These are phyloP conservation scores for Folsomia manolachei DNA, from an alignment of 2,888 invertebrate species.

Conservation along the genomic window DNA sequence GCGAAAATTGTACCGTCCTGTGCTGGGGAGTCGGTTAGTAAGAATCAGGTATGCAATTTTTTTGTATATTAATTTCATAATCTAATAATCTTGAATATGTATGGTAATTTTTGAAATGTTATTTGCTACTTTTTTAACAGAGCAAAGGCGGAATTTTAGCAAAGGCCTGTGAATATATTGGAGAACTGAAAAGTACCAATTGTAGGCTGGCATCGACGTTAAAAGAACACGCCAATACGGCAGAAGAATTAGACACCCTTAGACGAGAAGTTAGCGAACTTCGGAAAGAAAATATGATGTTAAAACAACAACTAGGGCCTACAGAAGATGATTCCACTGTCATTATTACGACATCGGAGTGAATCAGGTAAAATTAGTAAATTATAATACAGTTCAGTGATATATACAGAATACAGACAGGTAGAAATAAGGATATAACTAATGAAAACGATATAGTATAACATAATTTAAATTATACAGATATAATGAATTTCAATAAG, in stretches of 20 bases:
- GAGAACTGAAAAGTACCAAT: slow-evolving; percentile 75
- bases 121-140: slow-evolving; percentile 56
- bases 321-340: slow-evolving; percentile 49
- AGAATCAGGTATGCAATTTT: slow-evolving; percentile 62
- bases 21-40: slow-evolving; percentile 58
- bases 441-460: no score
- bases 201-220: slow-evolving; percentile 66
- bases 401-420: no score
- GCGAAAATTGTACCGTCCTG: slow-evolving; percentile 84
- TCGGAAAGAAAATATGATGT: slow-evolving; percentile 71
- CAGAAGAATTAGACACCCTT: slow-evolving; percentile 67
- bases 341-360: slow-evolving; percentile 46
- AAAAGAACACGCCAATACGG: slow-evolving; percentile 70
- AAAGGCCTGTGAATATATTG: slow-evolving; percentile 92
- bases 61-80: slow-evolving; percentile 20
- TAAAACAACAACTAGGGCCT: slow-evolving; percentile 62
- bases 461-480: no score
- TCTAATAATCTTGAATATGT: no score
- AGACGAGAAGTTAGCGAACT: slow-evolving; percentile 70
- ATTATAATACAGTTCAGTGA: no score
- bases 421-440: no score
- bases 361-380: background rate
- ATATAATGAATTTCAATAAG: no score
- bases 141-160: slow-evolving; percentile 94
- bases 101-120: background rate